A percentile compares a stretch with the other conserved stretches of the same genome.
Evolutionary conservation across 2,888 invertebrate species (phyloP).

Genomic region (Deilephila elpenor): DNA sequence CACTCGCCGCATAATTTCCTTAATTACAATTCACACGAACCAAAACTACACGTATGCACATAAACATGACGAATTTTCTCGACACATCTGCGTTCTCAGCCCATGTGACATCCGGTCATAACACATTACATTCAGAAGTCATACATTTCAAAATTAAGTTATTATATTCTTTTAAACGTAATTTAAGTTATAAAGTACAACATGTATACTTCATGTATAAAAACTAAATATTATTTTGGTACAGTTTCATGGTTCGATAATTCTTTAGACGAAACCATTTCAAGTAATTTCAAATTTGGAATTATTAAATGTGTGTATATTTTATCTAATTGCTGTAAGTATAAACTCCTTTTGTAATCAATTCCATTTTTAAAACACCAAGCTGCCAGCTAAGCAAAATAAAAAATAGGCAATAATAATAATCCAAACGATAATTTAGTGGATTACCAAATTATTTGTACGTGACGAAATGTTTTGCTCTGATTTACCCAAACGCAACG

Average conservation of each 20-base stretch:
- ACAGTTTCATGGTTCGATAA: too few relatives aligned
- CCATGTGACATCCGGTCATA: slow-evolving; percentile 43
- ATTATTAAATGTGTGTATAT: too few relatives aligned
- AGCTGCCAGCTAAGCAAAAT: neutral
- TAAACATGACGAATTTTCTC: slow-evolving; percentile 41
- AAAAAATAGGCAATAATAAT: neutral
- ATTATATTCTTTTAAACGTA: neutral
- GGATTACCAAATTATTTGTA: slow-evolving; percentile 22
- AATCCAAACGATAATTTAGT: neutral
- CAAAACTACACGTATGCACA: slow-evolving; percentile 29
- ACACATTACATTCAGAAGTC: slow-evolving; percentile 10
- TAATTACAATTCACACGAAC: slow-evolving; percentile 37
- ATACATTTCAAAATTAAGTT: neutral
- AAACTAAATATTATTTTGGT: neutral
- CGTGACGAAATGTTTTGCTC: slow-evolving; percentile 12
- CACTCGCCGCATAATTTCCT: slow-evolving; percentile 25
- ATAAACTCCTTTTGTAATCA: too few relatives aligned
- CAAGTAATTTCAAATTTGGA: too few relatives aligned
- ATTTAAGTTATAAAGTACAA: too few relatives aligned
- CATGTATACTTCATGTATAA: too few relatives aligned
- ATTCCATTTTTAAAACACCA: too few relatives aligned
- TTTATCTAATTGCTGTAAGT: too few relatives aligned
- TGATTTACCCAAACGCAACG: neutral
- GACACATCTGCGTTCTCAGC: slow-evolving; percentile 38
- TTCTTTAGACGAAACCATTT: too few relatives aligned